Percentiles rank a stretch among this genome's conserved stretches.
These are phyloP conservation scores for Lithobates sylvaticus DNA, from an alignment of 2,797 vertebrate species.

Conservation along the genomic window DNA sequence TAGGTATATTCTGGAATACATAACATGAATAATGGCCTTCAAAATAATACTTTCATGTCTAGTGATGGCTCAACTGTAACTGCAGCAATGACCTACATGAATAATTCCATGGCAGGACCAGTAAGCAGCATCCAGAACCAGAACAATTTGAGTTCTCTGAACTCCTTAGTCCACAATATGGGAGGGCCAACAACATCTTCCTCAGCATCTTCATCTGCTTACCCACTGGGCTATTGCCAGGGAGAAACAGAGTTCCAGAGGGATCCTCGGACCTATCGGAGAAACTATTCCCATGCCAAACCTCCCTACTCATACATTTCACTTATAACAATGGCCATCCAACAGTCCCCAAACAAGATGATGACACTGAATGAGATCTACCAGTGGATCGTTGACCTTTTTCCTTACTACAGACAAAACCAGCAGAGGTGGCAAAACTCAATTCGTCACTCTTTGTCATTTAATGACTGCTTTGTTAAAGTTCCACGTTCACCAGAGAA, in stretches of 20 bases:
- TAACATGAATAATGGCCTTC: conserved; percentile 39
- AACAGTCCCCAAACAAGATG: conserved; percentile 59
- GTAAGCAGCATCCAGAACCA: conserved; percentile 46
- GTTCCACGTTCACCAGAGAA: conserved; percentile 60
- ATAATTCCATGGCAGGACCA: conserved; percentile 12
- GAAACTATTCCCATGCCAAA: conserved; percentile 59
- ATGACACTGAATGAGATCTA: conserved; percentile 63
- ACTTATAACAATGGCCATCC: conserved; percentile 62
- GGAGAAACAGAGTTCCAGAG: conserved; percentile 48
- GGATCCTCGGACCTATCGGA: conserved; percentile 53
- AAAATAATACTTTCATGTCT: conserved; percentile 34
- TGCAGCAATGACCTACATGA: conserved; percentile 38
- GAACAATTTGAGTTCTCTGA: conserved; percentile 23
- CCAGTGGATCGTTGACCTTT: conserved; percentile 61
- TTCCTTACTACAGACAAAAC: conserved; percentile 62
- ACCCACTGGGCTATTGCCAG: conserved; percentile 48
- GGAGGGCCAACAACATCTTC: conserved; percentile 18
- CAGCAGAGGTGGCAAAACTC: conserved; percentile 62
- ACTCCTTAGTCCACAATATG: conserved; percentile 31
- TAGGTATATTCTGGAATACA: conserved; percentile 57
- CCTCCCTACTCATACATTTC: conserved; percentile 61
- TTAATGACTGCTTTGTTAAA: conserved; percentile 59
- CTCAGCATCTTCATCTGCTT: conserved; percentile 33
- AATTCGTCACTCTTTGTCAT: conserved; percentile 60
- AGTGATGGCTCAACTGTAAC: conserved; percentile 46